phyloP scores from a whole-genome alignment of 2,888 invertebrate species.

The Drosophila tanythrix region DNA sequence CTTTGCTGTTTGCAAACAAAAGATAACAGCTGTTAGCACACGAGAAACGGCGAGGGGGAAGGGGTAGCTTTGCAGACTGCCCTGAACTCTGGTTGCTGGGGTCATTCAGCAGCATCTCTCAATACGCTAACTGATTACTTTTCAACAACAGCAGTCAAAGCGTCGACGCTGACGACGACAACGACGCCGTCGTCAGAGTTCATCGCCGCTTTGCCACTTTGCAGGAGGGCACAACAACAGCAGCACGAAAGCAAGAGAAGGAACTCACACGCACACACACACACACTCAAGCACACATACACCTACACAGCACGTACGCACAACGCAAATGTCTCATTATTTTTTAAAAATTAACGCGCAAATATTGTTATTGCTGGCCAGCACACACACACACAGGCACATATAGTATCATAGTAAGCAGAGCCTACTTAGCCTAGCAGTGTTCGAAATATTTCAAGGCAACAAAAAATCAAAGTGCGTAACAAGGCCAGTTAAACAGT shows the following conservation, averaged over 20 bases:
- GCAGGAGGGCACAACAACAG: conserved; percentile 54
- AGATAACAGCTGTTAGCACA: conserved; percentile 19
- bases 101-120: conserved; percentile 42
- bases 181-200: conserved; percentile 45
- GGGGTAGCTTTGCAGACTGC: conserved; percentile 30
- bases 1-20: conserved; percentile 18
- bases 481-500: conserved; percentile 18
- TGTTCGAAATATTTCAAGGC: conserved; percentile 36
- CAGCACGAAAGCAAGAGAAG: conserved; percentile 24
- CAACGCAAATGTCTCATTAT: conserved; percentile 43
- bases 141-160: conserved; percentile 15
- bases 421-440: conserved; percentile 14
- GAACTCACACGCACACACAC: conserved; percentile 1
- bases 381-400: background rate
- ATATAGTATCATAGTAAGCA: conserved; percentile 30
- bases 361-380: conserved; percentile 30
- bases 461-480: conserved; percentile 19
- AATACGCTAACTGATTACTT: conserved; percentile 55
- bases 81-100: conserved; percentile 43
- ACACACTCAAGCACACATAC: background rate
- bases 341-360: conserved; percentile 31
- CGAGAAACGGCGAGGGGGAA: background rate
- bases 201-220: conserved; percentile 48
- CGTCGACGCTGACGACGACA: conserved; percentile 26
- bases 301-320: conserved; percentile 5